Evolutionary conservation across 2,888 invertebrate species (phyloP), one percentile per base, ranked within the genome.

Genomic region (Cephalotes varians): DNA sequence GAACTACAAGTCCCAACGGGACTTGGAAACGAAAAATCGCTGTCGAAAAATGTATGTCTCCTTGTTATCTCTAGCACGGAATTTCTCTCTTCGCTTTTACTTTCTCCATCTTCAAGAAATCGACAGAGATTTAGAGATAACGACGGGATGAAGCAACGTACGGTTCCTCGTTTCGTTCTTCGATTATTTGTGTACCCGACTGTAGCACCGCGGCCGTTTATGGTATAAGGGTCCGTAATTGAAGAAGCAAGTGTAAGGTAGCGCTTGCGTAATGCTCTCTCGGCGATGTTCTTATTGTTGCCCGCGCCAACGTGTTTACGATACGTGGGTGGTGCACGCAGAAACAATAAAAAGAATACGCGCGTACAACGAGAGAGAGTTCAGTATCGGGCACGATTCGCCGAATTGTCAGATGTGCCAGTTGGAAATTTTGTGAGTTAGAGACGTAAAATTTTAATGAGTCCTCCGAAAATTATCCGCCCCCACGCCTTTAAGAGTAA

Each of bases 211-310:
- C 62, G 21, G 21, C 9, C 31, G 28, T 21, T 56, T 77, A 69
- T 28, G 69, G 47, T 62, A 64, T 60, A 73, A 85, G 79, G 83
- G 83, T 79, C 73, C 67, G 64, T 79, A 77, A 83, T 85, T 85
- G 84, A 83, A 85, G 84, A 73, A 79, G 79, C 79, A 73, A 85
- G 79, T 79, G 79, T 84, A 81, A 84, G 83, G 65, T 84, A 80
- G 56, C 74, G 58, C 67, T 84, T 81, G 81, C 81, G 79, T 85
- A 87, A 85, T 79, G 54, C 71, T 74, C 60, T 64, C 69, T 65
- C 64, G 74, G 31, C 72, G 73, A 77, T 77, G 31, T 69, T 77
- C 51, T 82, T 74, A 84, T 64, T 80, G 79, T 58, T 56, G 21
- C 25, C 62, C 76, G 54, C 54, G 54, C 54, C 60, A 74, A 73